Percentiles rank a stretch among this genome's conserved stretches.
Evolutionary conservation across 1,140 invertebrate species (phyloP).

Genomic region (Cyrtorhinus lividipennis): DNA sequence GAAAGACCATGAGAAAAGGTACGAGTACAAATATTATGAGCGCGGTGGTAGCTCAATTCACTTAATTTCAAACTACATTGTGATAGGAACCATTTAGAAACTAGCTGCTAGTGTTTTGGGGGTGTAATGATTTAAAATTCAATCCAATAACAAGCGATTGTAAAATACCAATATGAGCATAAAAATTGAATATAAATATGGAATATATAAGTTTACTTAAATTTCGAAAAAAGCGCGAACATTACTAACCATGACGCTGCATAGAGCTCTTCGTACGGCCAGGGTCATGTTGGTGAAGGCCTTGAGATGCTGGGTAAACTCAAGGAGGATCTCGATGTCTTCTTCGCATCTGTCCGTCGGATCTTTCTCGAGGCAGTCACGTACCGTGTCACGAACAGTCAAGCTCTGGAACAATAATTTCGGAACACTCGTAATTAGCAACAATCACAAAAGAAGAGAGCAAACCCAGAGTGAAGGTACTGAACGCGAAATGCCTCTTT

Average conservation of each 20-base stretch:
- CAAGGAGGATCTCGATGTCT: constrained; percentile 87
- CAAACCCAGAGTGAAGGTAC: no score
- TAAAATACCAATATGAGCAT: neutral
- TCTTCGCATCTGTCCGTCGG: constrained; percentile 84
- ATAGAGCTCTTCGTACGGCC: constrained; percentile 78
- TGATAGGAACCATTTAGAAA: no score
- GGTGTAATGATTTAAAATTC: constrained; percentile 10
- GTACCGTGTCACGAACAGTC: constrained; percentile 79
- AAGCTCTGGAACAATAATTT: constrained; percentile 51
- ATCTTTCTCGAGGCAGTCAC: constrained; percentile 95
- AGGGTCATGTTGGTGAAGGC: constrained; percentile 88
- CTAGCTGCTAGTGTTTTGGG: neutral
- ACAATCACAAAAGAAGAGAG: no score
- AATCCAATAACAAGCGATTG: constrained; percentile 3
- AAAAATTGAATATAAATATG: no score
- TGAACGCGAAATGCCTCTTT: no score
- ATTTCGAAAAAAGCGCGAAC: no score
- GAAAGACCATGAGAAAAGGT: no score
- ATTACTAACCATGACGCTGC: constrained; percentile 63
- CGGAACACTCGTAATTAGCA: no score
- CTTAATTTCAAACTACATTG: no score
- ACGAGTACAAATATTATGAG: no score
- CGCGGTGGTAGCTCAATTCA: no score
- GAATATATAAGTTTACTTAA: no score
- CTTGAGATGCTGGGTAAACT: constrained; percentile 94